Base-by-base conservation (phyloP, 2,113 vertebrate species). In the Hucho hucho region DNA sequence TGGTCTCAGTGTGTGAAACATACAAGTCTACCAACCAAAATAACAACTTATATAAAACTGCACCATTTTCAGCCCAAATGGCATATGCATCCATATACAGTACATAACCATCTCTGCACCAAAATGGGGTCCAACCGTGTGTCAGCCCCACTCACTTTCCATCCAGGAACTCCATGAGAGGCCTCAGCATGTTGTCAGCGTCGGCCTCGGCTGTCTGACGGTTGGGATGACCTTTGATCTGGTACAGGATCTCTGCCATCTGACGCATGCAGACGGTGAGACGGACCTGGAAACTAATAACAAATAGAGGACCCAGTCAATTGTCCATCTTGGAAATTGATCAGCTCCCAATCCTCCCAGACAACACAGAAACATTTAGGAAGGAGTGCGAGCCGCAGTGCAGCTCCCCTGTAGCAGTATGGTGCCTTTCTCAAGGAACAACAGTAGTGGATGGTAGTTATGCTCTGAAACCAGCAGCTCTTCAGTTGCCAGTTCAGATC, bases 161-260 rank as follows among this genome's bases (percentile, higher is more conserved):
- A 80, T 99, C 98, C 82, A 99, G 92, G 86, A 98, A 97, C 89
- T 99, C 98, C 97, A 99, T 99, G 73, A 99, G 82, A 0, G 98
- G 98, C 58, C 97, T 89, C 58, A 99, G 93, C 61, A 95, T 94
- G 49, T 90, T 86, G 82, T 98, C 97, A 13, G 97, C 96, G 2
- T 99, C 97, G 28, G 95, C 95, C 78, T 98, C 95, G 29, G 95
- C 95, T 0, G 93, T 95, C 90, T 91, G 95, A 83, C 93, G 95
- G 82, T 96, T 97, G 74, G 95, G 95, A 0, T 96, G 93, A 2
- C 97, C 97, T 79, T 96, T 98, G 77, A 98, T 95, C 86, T 98
- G 97, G 79, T 93, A 93, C 68, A 99, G 93, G 85, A 97, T 93
- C 85, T 98, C 96, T 0, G 95, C 94, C 96, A 97, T 96, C 90